phyloP scores from a whole-genome alignment of 2,797 vertebrate genomes.

The Chaetodon trifasciatus region DNA sequence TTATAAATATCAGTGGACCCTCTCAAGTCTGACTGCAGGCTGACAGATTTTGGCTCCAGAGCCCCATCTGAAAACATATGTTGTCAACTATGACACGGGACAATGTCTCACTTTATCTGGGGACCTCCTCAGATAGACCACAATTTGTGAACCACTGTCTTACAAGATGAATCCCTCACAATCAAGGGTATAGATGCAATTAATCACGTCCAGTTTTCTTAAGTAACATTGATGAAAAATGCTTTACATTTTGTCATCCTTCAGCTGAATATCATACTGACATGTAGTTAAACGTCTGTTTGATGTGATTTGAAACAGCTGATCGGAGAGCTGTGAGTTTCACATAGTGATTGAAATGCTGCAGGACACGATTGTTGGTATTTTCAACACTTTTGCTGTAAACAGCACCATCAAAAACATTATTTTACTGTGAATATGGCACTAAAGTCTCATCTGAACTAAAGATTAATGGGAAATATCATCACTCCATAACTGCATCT shows the following conservation, averaged over 20 bases:
- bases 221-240: neutral
- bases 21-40: neutral
- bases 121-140: no score
- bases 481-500: neutral
- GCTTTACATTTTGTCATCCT: neutral
- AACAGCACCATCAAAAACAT: neutral
- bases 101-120: neutral
- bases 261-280: slow-evolving; percentile 4
- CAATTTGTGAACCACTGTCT: neutral
- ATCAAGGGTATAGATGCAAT: neutral
- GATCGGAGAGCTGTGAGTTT: neutral
- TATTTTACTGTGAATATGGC: neutral
- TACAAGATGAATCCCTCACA: neutral
- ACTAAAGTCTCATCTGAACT: neutral
- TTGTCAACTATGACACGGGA: neutral
- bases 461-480: neutral
- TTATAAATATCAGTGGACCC: slow-evolving; percentile 11
- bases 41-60: neutral
- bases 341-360: neutral
- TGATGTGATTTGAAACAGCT: neutral
- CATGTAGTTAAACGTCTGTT: neutral
- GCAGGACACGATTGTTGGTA: neutral
- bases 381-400: neutral
- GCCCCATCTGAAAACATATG: neutral
- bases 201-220: neutral